These are phyloP conservation scores for Tromatobia lineatoria DNA, from an alignment of 2,888 invertebrate species.

Conservation along the genomic window DNA sequence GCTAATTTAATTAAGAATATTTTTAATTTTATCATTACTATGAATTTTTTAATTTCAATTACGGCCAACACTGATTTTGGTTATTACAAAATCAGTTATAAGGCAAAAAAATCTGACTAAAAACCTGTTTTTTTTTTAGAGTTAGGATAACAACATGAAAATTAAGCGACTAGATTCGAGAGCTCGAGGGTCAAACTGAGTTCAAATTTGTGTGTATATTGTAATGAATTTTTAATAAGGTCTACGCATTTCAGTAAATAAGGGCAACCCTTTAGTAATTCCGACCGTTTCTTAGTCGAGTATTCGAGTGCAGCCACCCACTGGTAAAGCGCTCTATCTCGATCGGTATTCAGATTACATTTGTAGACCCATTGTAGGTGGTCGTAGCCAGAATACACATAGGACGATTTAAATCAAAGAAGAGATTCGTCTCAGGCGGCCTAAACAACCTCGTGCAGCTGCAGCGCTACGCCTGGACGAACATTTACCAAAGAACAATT, in stretches of 20 bases:
- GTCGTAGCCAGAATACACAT: conserved; percentile 54
- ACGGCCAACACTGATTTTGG: too few relatives aligned
- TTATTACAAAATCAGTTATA: too few relatives aligned
- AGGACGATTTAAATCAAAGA: conserved; percentile 46
- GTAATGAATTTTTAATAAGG: conserved; percentile 24
- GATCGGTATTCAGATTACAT: conserved; percentile 80
- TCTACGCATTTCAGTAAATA: background rate
- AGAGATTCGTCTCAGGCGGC: conserved; percentile 38
- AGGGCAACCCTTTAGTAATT: conserved; percentile 14
- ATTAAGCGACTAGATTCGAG: too few relatives aligned
- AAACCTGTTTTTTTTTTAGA: too few relatives aligned
- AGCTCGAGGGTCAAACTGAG: too few relatives aligned
- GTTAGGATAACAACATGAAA: too few relatives aligned
- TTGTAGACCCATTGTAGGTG: conserved; percentile 69
- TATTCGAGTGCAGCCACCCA: conserved; percentile 82
- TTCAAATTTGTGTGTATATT: background rate
- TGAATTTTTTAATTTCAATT: too few relatives aligned
- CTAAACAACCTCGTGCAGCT: conserved; percentile 53
- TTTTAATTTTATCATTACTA: too few relatives aligned
- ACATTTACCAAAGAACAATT: conserved; percentile 49
- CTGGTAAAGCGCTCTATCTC: conserved; percentile 69
- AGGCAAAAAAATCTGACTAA: too few relatives aligned
- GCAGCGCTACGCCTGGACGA: conserved; percentile 61
- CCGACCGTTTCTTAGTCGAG: conserved; percentile 70
- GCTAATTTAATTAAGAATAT: too few relatives aligned